phyloP scores from a whole-genome alignment of 1,140 invertebrate species.

The Saccostrea glomerata region DNA sequence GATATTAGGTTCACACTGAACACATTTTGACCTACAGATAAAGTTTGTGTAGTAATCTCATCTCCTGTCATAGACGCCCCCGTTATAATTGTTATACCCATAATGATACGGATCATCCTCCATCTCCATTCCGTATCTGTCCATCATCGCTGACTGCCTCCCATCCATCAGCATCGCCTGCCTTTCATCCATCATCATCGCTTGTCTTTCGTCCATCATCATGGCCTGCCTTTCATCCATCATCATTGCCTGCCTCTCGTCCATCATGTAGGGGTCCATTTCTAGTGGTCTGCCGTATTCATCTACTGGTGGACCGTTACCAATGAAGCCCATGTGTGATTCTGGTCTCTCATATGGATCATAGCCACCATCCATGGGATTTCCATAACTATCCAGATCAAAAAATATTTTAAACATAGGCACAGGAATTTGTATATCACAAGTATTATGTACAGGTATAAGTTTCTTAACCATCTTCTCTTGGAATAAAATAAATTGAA shows the following conservation, averaged over 20 bases:
- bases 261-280: constrained; percentile 22
- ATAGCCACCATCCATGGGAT: constrained; percentile 63
- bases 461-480: too few relatives aligned
- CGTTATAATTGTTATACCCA: neutral
- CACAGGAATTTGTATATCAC: too few relatives aligned
- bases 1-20: neutral
- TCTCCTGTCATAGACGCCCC: neutral
- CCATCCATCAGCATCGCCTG: neutral
- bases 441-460: too few relatives aligned
- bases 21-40: constrained; percentile 15
- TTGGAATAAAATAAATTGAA: too few relatives aligned
- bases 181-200: neutral
- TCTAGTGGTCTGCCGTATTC: constrained; percentile 62
- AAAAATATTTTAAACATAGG: too few relatives aligned
- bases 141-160: neutral
- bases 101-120: constrained; percentile 5
- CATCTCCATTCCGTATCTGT: neutral
- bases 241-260: neutral
- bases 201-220: neutral
- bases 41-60: neutral
- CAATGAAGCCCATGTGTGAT: constrained; percentile 73
- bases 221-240: neutral
- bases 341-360: constrained; percentile 75
- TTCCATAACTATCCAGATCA: constrained; percentile 59
- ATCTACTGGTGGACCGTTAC: constrained; percentile 64